These are phyloP conservation scores for Dexiosoma caninum DNA, from an alignment of 2,888 invertebrate species.

Conservation along the genomic window DNA sequence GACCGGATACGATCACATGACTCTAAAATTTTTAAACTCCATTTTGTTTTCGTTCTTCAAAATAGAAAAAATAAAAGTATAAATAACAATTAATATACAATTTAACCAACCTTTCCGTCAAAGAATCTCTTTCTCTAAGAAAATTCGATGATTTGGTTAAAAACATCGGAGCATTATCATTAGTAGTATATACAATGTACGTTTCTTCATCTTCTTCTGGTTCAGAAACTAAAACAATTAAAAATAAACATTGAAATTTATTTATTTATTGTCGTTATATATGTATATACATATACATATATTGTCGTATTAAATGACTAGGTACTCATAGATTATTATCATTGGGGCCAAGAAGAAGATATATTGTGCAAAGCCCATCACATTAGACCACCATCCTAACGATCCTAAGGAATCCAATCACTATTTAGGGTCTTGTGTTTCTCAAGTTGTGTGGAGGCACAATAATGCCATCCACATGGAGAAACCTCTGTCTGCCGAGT, in stretches of 20 bases:
- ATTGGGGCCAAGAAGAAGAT: no score
- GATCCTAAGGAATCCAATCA: no score
- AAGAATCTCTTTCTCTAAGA: constrained; percentile 79
- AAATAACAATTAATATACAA: background rate
- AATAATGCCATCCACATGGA: no score
- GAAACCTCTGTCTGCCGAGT: no score
- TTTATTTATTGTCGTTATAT: no score
- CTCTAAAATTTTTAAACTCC: constrained; percentile 79
- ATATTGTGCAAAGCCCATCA: no score
- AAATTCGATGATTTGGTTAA: constrained; percentile 78
- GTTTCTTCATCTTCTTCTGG: constrained; percentile 76
- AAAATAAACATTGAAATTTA: background rate
- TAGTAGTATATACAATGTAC: constrained; percentile 72
- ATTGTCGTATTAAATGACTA: no score
- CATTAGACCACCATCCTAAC: no score
- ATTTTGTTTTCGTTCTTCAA: constrained; percentile 77
- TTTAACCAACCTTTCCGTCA: constrained; percentile 74
- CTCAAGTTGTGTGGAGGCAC: no score
- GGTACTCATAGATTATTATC: no score
- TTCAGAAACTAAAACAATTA: constrained; percentile 71
- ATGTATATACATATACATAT: no score
- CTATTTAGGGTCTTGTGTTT: no score
- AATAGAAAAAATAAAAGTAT: background rate
- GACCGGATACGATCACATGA: constrained; percentile 79
- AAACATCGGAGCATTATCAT: constrained; percentile 77